Evolutionary conservation across 2,113 vertebrate genomes (phyloP).

Genomic region (Thryonomys swinderianus): DNA sequence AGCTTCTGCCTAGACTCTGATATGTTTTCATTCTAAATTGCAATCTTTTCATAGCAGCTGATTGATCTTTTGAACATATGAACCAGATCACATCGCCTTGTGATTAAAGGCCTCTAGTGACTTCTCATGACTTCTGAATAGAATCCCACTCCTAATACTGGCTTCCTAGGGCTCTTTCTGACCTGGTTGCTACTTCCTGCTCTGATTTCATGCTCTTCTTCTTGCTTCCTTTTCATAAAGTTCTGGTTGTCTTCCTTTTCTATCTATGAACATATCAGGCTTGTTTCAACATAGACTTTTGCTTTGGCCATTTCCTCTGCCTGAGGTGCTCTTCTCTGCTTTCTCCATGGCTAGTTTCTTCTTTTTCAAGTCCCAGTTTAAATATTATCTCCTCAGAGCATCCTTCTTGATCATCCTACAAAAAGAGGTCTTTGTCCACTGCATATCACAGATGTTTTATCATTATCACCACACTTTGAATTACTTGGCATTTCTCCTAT

Average conservation of each 20-base stretch:
- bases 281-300: neutral
- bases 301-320: neutral
- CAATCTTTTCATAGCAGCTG: neutral
- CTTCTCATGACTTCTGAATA: neutral
- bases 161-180: neutral
- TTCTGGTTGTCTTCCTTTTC: neutral
- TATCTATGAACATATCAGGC: neutral
- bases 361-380: neutral
- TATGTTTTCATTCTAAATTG: neutral
- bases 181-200: neutral
- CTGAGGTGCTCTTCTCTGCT: neutral
- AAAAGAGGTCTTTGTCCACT: neutral
- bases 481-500: neutral
- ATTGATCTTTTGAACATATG: neutral
- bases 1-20: neutral
- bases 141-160: neutral
- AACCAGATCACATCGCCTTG: neutral
- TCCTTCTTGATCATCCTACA: neutral
- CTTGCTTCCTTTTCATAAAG: neutral
- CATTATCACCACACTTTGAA: neutral
- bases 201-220: neutral
- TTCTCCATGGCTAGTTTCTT: neutral
- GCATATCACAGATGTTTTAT: neutral
- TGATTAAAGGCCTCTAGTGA: neutral
- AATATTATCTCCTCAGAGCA: neutral